Base-by-base conservation (phyloP, 2,888 invertebrate species). In the Tortricodes alternella region DNA sequence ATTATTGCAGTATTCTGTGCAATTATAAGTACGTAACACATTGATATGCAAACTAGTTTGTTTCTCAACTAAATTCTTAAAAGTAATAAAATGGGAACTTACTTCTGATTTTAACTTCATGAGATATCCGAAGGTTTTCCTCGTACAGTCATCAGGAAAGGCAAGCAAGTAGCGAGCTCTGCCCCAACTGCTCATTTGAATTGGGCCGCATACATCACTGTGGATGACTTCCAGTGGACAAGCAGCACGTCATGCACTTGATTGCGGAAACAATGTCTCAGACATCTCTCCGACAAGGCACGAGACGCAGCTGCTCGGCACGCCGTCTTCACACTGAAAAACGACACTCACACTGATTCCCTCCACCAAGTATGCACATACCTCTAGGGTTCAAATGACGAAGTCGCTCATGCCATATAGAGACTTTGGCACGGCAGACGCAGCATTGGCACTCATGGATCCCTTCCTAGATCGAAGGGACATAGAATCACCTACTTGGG, bases 91-190 rank as follows among this genome's bases (percentile, higher is more conserved):
- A 39, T 23, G 7, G 8, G 24, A 32, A 23, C 35, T 46, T 19
- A 59, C 58, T 7, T 59, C 50, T 2, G 49, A 39, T 35, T 59
- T 59, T n/a, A n/a, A 15, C 38, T 38, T 38, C 29, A 50, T 29
- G 2, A 50, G 39, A 9, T 50, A 50, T 5, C 29, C 49, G 2
- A 38, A 58, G 2, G 34, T 37, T 13, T 49, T 58, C 38, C 53
- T 49, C 2, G 58, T 43, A 8, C 8, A 37, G 21, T 48, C 37
- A 43, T 58, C 58, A 1, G 43, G 48, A 7, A 58, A 53, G 9
- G 49, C 53, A 0, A 53, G 15, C 19, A 58, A 34, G 29, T 44
- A 58, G 21, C 29, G 48, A 4, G 43, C 53, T 24, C 49, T 48
- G 8, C 39, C 39, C 21, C 37, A 49, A 18, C 24, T 51, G 29